A percentile compares a stretch with the other conserved stretches of the same genome.
Conservation (phyloP, 2,113 vertebrate genomes). For the Edolisoma coerulescens region DNA sequence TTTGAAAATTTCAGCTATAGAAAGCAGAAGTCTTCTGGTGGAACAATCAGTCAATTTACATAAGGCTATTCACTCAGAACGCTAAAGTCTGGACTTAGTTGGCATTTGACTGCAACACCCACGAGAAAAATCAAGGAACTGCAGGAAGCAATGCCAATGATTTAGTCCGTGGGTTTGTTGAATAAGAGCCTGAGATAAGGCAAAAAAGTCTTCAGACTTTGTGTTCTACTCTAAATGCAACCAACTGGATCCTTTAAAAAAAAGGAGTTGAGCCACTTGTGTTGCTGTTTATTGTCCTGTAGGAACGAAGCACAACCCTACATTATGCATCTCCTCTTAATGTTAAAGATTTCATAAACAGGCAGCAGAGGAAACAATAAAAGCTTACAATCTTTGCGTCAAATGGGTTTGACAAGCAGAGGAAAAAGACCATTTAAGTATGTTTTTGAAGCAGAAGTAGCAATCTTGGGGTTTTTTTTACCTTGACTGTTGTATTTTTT, state of each 20-base stretch:
- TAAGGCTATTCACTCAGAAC: background rate
- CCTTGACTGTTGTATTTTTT: background rate
- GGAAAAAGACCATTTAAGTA: background rate
- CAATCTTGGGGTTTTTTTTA: background rate
- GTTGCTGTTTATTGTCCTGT: background rate
- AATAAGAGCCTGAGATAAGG: background rate
- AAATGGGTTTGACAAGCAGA: background rate
- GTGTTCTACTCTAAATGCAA: background rate
- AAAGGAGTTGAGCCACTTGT: background rate
- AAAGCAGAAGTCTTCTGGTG: background rate
- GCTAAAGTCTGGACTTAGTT: background rate
- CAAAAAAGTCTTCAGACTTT: background rate
- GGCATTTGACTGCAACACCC: background rate
- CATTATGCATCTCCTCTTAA: background rate
- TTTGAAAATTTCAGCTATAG: background rate
- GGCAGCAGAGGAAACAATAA: background rate
- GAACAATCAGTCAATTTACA: background rate
- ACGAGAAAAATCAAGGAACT: background rate
- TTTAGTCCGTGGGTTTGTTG: background rate
- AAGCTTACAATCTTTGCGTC: background rate
- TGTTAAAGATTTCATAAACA: background rate
- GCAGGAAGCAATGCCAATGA: background rate
- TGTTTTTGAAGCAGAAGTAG: background rate
- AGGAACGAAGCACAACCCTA: background rate
- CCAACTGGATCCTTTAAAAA: background rate